Evolutionary conservation across 1,140 invertebrate genomes (phyloP).

Genomic region (Trypoxylus dichotomus): DNA sequence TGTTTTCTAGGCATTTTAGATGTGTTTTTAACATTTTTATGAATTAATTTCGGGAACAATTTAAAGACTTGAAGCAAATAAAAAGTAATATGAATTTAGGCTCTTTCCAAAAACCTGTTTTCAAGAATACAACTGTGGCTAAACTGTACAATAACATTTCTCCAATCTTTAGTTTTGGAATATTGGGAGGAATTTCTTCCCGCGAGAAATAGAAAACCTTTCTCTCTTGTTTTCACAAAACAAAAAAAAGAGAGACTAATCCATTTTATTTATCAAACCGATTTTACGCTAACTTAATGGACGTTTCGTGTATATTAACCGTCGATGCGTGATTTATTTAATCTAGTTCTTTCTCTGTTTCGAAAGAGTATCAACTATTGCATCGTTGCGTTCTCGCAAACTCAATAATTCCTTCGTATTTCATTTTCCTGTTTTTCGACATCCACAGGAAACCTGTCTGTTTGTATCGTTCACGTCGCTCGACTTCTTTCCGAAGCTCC

Average conservation of each 20-base stretch:
- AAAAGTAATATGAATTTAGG: too few species aligned
- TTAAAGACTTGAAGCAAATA: too few species aligned
- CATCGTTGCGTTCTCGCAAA: not conserved
- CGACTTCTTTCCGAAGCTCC: not conserved
- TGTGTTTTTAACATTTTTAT: too few species aligned
- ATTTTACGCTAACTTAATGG: not conserved
- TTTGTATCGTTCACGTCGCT: not conserved
- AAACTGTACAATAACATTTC: not conserved
- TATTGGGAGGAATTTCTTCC: not conserved
- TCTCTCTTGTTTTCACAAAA: not conserved
- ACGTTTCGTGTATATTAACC: not conserved
- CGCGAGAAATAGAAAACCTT: not conserved
- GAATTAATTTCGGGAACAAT: too few species aligned
- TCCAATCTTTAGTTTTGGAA: not conserved
- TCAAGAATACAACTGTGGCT: not conserved
- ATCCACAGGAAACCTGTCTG: not conserved
- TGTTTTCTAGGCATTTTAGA: too few species aligned
- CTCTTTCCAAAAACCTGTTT: too few species aligned
- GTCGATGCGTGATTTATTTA: not conserved
- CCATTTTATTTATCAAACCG: not conserved
- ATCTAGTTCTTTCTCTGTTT: not conserved
- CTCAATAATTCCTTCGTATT: not conserved
- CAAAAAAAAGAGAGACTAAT: not conserved
- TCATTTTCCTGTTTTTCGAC: not conserved
- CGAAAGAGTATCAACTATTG: not conserved